Evolutionary conservation across 2,113 vertebrate genomes (phyloP).

Genomic region (Lagopus muta): DNA sequence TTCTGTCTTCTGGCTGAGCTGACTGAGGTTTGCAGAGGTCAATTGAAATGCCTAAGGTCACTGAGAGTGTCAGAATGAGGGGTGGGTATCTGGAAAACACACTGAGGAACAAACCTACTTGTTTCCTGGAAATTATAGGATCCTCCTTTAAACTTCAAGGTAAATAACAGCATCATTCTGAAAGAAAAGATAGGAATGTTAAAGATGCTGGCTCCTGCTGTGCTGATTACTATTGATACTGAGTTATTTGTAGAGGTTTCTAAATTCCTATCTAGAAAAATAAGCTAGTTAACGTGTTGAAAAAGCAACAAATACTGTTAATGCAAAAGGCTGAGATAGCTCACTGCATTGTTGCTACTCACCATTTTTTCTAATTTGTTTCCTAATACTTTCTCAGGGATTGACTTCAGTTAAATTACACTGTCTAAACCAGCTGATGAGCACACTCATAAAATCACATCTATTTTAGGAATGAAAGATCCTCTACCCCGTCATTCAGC

Average conservation of each 20-base stretch:
- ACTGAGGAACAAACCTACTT: not conserved
- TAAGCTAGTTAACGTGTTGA: not conserved
- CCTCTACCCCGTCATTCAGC: not conserved
- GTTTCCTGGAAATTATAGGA: not conserved
- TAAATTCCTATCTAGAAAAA: constrained; percentile 21
- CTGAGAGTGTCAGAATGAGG: not conserved
- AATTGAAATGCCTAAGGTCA: constrained; percentile 33
- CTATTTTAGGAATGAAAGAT: constrained; percentile 50
- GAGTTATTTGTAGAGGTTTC: constrained; percentile 30
- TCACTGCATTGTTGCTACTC: not conserved
- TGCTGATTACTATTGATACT: constrained; percentile 29
- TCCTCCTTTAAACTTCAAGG: constrained; percentile 5
- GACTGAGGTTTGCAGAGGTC: constrained; percentile 27
- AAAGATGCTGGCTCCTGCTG: constrained; percentile 32
- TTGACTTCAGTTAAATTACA: constrained; percentile 43
- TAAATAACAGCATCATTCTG: not conserved
- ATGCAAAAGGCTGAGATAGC: not conserved
- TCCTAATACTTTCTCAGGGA: constrained; percentile 25
- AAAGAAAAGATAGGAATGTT: not conserved
- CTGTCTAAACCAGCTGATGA: constrained; percentile 44
- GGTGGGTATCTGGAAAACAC: not conserved
- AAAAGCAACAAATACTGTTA: not conserved
- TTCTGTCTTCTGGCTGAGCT: constrained; percentile 26
- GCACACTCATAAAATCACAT: constrained; percentile 22
- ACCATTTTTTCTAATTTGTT: not conserved